Percentiles rank a stretch among this genome's conserved stretches.
These are phyloP conservation scores for Pogonocherus hispidulus DNA, from an alignment of 2,888 invertebrate species.

Conservation along the genomic window DNA sequence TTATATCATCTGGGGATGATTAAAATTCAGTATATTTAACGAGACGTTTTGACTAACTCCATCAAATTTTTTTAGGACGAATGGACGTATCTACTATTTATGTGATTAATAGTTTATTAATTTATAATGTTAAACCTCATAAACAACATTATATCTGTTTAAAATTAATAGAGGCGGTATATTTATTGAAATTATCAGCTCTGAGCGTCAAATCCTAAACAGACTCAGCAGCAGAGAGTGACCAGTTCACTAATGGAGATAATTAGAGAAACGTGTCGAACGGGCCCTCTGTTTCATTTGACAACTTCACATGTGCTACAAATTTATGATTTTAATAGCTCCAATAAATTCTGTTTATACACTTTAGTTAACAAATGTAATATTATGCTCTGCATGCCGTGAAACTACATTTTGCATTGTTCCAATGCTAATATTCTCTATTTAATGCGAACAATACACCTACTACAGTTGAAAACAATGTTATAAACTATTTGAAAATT, in stretches of 20 bases:
- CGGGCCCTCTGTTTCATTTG: conserved; percentile 65
- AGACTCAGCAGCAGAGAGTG: conserved; percentile 48
- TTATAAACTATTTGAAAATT: conserved; percentile 39
- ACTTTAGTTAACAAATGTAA: conserved; percentile 66
- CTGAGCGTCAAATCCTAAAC: conserved; percentile 34
- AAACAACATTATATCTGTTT: too few species aligned
- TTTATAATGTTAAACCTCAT: too few species aligned
- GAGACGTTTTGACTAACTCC: too few species aligned
- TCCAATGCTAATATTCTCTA: conserved; percentile 54
- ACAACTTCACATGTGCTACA: conserved; percentile 66
- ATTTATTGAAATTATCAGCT: conserved; percentile 18
- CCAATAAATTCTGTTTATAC: conserved; percentile 67
- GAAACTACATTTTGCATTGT: conserved; percentile 53
- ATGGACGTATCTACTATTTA: too few species aligned
- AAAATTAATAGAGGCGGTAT: conserved; percentile 8
- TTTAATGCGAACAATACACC: conserved; percentile 52
- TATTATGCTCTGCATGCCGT: conserved; percentile 57
- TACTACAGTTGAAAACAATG: conserved; percentile 50
- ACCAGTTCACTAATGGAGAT: conserved; percentile 67
- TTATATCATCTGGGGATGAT: too few species aligned
- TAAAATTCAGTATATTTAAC: too few species aligned
- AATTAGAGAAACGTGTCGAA: conserved; percentile 68
- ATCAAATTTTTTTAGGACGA: too few species aligned
- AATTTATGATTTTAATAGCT: conserved; percentile 69
- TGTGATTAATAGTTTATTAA: too few species aligned